Conservation (phyloP, 2,888 invertebrate species). For the Platerodrilus igneus region DNA sequence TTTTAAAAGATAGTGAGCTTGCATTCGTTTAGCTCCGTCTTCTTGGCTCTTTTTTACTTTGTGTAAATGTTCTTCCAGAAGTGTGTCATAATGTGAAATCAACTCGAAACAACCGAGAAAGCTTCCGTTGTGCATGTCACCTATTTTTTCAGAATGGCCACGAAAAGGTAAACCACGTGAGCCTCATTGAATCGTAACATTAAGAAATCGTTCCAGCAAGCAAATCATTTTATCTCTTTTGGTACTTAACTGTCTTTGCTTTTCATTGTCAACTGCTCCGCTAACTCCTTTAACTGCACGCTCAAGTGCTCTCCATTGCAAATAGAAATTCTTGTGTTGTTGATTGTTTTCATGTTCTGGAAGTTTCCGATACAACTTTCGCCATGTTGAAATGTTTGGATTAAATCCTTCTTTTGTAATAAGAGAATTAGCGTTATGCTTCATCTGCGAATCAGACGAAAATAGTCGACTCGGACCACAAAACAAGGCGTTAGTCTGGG, state of each 20-base stretch:
- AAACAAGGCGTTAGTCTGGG: constrained; percentile 9
- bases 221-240: constrained; percentile 5
- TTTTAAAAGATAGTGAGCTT: constrained; percentile 2
- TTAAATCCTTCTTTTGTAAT: constrained; percentile 2
- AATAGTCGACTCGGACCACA: constrained; percentile 13
- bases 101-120: constrained; percentile 10
- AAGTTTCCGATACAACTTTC: too few relatives aligned
- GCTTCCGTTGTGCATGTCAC: constrained; percentile 2
- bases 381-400: constrained; percentile 2
- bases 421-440: constrained; percentile 3
- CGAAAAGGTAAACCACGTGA: not conserved
- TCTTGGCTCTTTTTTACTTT: constrained; percentile 8
- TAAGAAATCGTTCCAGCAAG: constrained; percentile 1
- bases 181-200: constrained; percentile 1
- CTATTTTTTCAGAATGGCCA: constrained; percentile 4
- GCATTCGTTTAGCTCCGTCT: constrained; percentile 3
- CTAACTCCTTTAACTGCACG: not conserved
- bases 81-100: constrained; percentile 10
- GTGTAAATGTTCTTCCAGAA: constrained; percentile 10
- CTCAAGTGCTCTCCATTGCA: constrained; percentile 3
- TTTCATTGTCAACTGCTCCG: constrained; percentile 2
- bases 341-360: too few relatives aligned
- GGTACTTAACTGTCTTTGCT: constrained; percentile 2
- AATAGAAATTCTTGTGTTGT: constrained; percentile 5
- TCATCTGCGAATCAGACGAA: constrained; percentile 3